Conservation (phyloP, 1,140 invertebrate genomes). For the Drosophila biarmipes region DNA sequence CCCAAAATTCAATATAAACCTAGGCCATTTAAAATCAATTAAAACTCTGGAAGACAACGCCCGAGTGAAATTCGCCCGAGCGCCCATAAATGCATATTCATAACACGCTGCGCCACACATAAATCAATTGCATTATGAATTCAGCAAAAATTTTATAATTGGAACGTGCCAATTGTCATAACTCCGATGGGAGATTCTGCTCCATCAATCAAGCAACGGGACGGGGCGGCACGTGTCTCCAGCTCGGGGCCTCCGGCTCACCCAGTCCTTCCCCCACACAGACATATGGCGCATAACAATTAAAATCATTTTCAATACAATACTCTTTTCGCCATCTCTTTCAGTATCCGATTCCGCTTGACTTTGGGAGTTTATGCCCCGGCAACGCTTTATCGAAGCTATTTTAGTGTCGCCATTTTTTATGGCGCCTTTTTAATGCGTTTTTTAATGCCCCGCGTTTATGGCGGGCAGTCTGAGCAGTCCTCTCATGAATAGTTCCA, state of each 20-base stretch:
- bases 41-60: background rate
- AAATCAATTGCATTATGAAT: constrained; percentile 54
- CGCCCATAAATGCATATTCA: constrained; percentile 41
- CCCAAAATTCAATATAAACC: background rate
- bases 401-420: constrained; percentile 65
- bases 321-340: constrained; percentile 37
- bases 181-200: constrained; percentile 26
- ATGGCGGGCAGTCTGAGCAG: constrained; percentile 23
- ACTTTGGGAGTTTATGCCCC: constrained; percentile 5
- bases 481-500: constrained; percentile 44
- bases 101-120: constrained; percentile 46
- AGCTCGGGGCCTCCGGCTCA: background rate
- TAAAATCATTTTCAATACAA: constrained; percentile 59
- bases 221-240: constrained; percentile 50
- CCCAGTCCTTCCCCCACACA: background rate
- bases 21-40: constrained; percentile 6
- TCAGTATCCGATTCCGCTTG: constrained; percentile 20
- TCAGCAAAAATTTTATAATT: constrained; percentile 52
- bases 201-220: constrained; percentile 55
- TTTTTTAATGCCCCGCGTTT: constrained; percentile 55
- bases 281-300: constrained; percentile 63
- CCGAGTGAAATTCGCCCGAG: background rate
- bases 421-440: constrained; percentile 61
- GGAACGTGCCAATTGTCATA: constrained; percentile 66
- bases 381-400: constrained; percentile 44